Conservation (phyloP, 2,888 invertebrate species). For the Unio delphinus region DNA sequence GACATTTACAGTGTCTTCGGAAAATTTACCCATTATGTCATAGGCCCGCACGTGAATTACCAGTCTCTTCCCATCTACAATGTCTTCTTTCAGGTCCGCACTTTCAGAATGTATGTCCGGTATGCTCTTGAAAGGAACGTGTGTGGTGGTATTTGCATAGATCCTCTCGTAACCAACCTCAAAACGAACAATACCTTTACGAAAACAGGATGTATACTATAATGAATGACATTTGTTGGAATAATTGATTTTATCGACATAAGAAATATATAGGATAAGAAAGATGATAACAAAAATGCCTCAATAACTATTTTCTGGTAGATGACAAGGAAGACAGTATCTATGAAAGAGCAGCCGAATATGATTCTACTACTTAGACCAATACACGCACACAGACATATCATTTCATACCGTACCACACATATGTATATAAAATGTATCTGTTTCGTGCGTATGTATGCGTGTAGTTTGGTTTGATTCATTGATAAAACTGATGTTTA, state of each 20-base stretch:
- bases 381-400: too few relatives aligned
- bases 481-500: too few relatives aligned
- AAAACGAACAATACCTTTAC: conserved; percentile 23
- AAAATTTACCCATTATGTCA: conserved; percentile 24
- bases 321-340: too few relatives aligned
- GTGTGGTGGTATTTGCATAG: conserved; percentile 2
- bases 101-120: background rate
- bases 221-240: background rate
- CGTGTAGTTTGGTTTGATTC: too few relatives aligned
- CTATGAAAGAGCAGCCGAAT: too few relatives aligned
- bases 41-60: conserved; percentile 23
- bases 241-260: too few relatives aligned
- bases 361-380: too few relatives aligned
- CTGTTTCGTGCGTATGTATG: too few relatives aligned
- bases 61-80: conserved; percentile 28
- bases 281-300: background rate
- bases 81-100: conserved; percentile 4
- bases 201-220: background rate
- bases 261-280: background rate
- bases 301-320: background rate
- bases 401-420: too few relatives aligned
- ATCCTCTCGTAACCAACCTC: conserved; percentile 12
- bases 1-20: conserved; percentile 28
- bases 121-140: conserved; percentile 8
- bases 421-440: too few relatives aligned